Conservation (phyloP, 2,113 vertebrate genomes). For the Picathartes gymnocephalus region DNA sequence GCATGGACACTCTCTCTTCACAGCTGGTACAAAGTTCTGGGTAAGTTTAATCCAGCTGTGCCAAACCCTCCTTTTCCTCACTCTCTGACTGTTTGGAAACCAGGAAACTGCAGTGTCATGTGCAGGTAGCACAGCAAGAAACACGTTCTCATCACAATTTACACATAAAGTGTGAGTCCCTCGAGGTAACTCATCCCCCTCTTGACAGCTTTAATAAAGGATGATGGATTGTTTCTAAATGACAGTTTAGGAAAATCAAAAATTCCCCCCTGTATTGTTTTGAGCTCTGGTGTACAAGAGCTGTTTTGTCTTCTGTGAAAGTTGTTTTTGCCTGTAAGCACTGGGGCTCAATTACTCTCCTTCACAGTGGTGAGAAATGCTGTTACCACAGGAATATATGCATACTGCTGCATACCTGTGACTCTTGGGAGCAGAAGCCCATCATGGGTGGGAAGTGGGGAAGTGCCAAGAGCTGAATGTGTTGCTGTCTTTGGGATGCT, state of each 20-base stretch:
- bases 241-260: conserved; percentile 40
- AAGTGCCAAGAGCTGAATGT: neutral
- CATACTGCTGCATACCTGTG: neutral
- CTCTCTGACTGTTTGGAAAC: neutral
- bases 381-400: neutral
- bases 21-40: neutral
- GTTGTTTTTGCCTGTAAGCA: conserved; percentile 42
- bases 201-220: conserved; percentile 59
- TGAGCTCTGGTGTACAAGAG: conserved; percentile 1
- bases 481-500: neutral
- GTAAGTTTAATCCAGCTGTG: neutral
- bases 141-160: conserved; percentile 37
- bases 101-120: neutral
- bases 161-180: conserved; percentile 19
- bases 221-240: conserved; percentile 58
- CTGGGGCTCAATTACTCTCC: neutral
- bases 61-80: neutral
- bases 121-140: conserved; percentile 14
- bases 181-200: conserved; percentile 19
- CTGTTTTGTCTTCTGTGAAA: conserved; percentile 38
- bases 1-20: neutral
- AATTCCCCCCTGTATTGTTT: conserved; percentile 40
- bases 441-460: accelerated
- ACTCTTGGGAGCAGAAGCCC: neutral
- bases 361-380: neutral